These are phyloP conservation scores for Palythoa grandiflora DNA, from an alignment of 92 coral and sea anemone species.

Conservation along the genomic window DNA sequence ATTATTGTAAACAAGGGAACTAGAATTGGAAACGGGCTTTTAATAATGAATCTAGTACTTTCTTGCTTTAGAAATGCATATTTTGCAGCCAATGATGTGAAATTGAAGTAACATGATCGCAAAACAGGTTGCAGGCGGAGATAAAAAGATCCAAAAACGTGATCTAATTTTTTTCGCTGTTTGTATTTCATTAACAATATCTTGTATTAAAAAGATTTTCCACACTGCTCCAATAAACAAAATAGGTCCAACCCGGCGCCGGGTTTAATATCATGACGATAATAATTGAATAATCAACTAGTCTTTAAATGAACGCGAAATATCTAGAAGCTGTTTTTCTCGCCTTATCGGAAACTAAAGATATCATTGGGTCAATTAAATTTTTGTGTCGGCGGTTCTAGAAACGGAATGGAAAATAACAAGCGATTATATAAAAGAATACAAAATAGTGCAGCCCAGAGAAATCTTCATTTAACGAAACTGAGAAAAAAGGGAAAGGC, in stretches of 20 bases:
- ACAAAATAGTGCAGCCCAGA: neutral
- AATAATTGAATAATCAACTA: neutral
- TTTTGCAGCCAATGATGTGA: no score
- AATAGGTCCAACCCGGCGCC: neutral
- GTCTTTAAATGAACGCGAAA: neutral
- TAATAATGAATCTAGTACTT: no score
- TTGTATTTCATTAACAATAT: neutral
- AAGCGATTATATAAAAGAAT: neutral
- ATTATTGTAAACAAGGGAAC: no score
- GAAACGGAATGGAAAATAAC: neutral
- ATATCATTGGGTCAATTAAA: neutral
- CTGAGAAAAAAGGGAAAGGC: neutral
- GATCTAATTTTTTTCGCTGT: neutral
- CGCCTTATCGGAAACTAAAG: neutral
- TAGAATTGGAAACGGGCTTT: no score
- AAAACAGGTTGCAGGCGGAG: no score
- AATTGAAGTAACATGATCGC: no score
- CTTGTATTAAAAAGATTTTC: neutral
- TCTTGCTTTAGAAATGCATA: no score
- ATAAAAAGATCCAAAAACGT: neutral
- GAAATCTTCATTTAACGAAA: neutral
- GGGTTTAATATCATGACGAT: neutral
- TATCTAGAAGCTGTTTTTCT: neutral
- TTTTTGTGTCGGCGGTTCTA: neutral
- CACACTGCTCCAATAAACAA: neutral